These are phyloP conservation scores for Propithecus deckenii DNA, from an alignment of 2,797 vertebrate genomes.

Conservation along the genomic window DNA sequence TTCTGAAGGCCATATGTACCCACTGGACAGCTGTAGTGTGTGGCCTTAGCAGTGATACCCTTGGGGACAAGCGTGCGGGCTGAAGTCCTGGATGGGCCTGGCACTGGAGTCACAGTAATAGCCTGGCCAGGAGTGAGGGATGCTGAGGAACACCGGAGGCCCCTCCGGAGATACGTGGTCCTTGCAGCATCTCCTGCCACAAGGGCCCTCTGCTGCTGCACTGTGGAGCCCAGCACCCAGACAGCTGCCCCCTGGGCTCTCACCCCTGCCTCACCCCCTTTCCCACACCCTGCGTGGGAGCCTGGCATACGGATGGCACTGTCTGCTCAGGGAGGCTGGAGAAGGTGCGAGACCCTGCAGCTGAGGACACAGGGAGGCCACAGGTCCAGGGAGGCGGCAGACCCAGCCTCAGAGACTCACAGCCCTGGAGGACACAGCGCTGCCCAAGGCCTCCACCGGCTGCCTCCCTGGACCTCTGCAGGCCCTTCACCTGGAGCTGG, in stretches of 20 bases:
- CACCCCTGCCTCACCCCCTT: neutral
- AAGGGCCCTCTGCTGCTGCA: no score
- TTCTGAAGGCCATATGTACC: no score
- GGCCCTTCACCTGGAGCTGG: neutral
- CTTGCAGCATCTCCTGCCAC: no score
- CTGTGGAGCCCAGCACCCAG: no score
- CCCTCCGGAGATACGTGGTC: no score
- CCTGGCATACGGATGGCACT: constrained; percentile 85
- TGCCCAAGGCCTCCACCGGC: neutral
- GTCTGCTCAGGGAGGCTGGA: constrained; percentile 86
- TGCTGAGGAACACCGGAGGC: no score
- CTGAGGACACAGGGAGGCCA: constrained; percentile 31
- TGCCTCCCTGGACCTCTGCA: constrained; percentile 73
- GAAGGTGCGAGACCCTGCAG: constrained; percentile 89
- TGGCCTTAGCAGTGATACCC: no score
- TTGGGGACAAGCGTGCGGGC: no score
- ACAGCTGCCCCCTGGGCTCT: neutral
- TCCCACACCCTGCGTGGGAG: neutral
- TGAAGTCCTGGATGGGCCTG: no score
- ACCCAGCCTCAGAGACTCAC: neutral
- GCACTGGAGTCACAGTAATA: no score
- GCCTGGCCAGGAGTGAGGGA: neutral
- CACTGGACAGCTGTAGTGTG: no score
- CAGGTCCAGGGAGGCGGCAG: constrained; percentile 76
- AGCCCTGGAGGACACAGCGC: neutral